These are phyloP conservation scores for Dendrolimus punctatus DNA, from an alignment of 1,140 invertebrate genomes.

Conservation along the genomic window DNA sequence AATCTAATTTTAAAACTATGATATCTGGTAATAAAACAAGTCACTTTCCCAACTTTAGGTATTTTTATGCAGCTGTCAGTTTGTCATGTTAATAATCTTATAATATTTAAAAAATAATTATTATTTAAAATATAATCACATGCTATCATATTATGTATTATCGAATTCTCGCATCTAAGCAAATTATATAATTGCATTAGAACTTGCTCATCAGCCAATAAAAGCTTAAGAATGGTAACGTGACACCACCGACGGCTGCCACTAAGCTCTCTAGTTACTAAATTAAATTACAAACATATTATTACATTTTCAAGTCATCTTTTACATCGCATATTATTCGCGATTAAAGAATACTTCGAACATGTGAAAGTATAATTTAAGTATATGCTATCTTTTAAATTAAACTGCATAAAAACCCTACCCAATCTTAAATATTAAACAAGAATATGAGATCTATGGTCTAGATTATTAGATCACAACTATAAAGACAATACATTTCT, in stretches of 20 bases:
- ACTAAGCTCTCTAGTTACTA: conserved; percentile 32
- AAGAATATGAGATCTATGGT: conserved; percentile 16
- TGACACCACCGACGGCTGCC: conserved; percentile 65
- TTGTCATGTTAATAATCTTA: conserved; percentile 32
- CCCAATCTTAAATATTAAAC: too few species aligned
- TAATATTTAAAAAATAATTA: conserved; percentile 19
- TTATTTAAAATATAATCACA: conserved; percentile 9
- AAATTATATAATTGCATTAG: too few species aligned
- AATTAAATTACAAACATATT: not conserved
- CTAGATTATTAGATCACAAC: not conserved
- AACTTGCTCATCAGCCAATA: too few species aligned
- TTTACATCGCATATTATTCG: too few species aligned
- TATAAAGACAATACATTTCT: too few species aligned
- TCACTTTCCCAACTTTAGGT: not conserved
- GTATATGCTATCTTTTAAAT: too few species aligned
- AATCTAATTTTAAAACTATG: too few species aligned
- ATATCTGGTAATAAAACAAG: too few species aligned
- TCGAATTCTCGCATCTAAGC: not conserved
- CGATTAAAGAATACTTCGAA: not conserved
- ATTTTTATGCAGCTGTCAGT: conserved; percentile 38
- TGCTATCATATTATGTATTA: conserved; percentile 17
- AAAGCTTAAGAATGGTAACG: conserved; percentile 46
- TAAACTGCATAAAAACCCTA: too few species aligned
- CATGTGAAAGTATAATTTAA: too few species aligned
- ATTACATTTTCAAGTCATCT: too few species aligned